Percentiles rank a stretch among this genome's conserved stretches.
Conservation (phyloP, 2,797 vertebrate genomes). For the Helicolenus hilgendorfi region DNA sequence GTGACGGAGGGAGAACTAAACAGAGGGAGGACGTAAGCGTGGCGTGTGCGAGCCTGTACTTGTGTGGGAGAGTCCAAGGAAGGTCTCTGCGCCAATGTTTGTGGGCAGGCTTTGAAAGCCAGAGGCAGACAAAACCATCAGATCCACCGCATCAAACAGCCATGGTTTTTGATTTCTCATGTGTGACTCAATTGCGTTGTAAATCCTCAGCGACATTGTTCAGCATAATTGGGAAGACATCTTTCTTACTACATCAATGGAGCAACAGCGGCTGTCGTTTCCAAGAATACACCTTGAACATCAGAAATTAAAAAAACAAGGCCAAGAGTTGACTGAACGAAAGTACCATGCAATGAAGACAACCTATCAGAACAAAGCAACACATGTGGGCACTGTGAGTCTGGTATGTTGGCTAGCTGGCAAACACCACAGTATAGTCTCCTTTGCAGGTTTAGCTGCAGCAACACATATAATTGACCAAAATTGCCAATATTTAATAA, state of each 20-base stretch:
- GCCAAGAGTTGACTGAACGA: neutral
- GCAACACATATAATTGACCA: neutral
- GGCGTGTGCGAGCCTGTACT: slow-evolving; percentile 38
- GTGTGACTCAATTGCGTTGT: slow-evolving; percentile 43
- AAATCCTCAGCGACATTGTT: slow-evolving; percentile 50
- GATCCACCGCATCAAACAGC: slow-evolving; percentile 39
- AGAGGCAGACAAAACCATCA: slow-evolving; percentile 44
- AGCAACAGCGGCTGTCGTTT: neutral
- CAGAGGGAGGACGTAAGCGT: slow-evolving; percentile 42
- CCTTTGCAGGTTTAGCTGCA: neutral
- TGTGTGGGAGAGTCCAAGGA: slow-evolving; percentile 62
- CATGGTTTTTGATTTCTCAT: slow-evolving; percentile 24
- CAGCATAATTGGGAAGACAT: slow-evolving; percentile 42
- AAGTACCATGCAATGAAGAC: neutral
- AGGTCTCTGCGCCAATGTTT: slow-evolving; percentile 50
- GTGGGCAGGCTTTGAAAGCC: slow-evolving; percentile 63
- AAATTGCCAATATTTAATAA: neutral
- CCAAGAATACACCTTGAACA: neutral
- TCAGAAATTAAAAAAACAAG: neutral
- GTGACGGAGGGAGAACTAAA: slow-evolving; percentile 36
- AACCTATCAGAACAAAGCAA: slow-evolving; percentile 4
- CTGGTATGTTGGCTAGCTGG: neutral
- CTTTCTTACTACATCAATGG: slow-evolving; percentile 1
- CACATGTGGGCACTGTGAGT: neutral
- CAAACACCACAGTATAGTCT: neutral